Base-by-base conservation (phyloP, 64 coral and sea anemone genomes). In the Cladopsammia gracilis region DNA sequence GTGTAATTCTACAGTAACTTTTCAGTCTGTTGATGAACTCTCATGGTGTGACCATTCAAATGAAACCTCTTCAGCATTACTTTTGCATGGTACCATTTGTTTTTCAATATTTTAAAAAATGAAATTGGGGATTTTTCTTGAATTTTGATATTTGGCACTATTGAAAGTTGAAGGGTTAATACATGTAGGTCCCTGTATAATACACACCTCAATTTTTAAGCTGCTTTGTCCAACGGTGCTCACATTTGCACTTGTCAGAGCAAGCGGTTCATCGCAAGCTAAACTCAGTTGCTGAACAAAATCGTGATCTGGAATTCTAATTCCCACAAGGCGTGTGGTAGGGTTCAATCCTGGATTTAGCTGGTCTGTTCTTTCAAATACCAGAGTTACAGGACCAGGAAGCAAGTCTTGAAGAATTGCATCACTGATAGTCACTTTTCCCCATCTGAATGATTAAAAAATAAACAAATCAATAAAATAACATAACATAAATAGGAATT, bases 371-470 rank as follows among this genome's bases (percentile, higher is more conserved):
- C 98, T 91, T 57, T 96, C 92, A 92, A 99, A 99, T 25, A 99
- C 92, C 25, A 99, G 85, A 11, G 98, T 99, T 15, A 99, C 98
- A 62, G 98, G 94, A 7, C 98, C 98, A 82, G 98, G 98, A 14
- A 99, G 78, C 43, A 99, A 89, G 19, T 96, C 74, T 18, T 75
- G 62, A 7, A 99, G 78, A 83, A 86, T 51, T 1, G 93, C 80
- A 15, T 96, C 62, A 89, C 54, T 20, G 6, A 99, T 87, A 58
- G 98, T 96, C 16, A 93, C 84, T 90, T 96, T 85, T 44, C 98
- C 98, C 98, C 98, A 99, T 65, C 98, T 99, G 56, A 58, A 78
- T 66, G 6, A 3, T 26, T 3, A 74, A 86, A 46, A 58, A 48
- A 74, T 19, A 22, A 58, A 10, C 53, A 61, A 20, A 19, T 16